Base-by-base conservation (phyloP, 92 coral and sea anemone genomes). In the Paragorgia papillata region DNA sequence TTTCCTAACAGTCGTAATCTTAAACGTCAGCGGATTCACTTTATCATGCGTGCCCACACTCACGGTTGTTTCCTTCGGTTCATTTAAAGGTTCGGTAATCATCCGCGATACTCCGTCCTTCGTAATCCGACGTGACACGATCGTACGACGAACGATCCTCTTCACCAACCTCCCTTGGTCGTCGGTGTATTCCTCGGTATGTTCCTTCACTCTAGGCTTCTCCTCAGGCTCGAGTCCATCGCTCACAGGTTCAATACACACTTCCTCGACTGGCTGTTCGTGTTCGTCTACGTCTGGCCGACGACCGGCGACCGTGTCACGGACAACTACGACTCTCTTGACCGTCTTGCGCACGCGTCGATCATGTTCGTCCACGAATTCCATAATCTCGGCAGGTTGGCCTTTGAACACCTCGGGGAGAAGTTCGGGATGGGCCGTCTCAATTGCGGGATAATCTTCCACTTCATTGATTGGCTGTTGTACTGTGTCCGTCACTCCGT, bases 1-100 rank as follows among this genome's bases (percentile, higher is more conserved):
- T 83, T 73, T 87, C 73, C 79, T 87, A n/a, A 90, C 88, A 15
- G 91, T 62, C 71, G 84, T 83, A 55, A 90, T 79, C 81, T 78
- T 87, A 74, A 90, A 90, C 17, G 64, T 71, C 64, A 71, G 64
- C 50, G 78, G 78, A 33, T 71, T 71, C 18, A 30, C 78, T 34
- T 71, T 71, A 33, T 44, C 58, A 50, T 71, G 78, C 63, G 58
- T 53, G 62, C 63, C 64, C 41, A 71, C 78, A 33, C 78, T 53
- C 44, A 71, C 66, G 33, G 88, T 77, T 12, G 43, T 43, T 32
- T 56, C 79, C 29, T 85, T 83, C 0, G 62, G 71, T 25, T 27
- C 46, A 28, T 32, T 59, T 22, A 48, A 29, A 46, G 81, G 69
- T 22, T 51, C 69, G 15, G 57, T 59, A 2, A 80, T 74, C 9